Base-by-base conservation (phyloP, 2,113 vertebrate species). In the Xenus cinereus region DNA sequence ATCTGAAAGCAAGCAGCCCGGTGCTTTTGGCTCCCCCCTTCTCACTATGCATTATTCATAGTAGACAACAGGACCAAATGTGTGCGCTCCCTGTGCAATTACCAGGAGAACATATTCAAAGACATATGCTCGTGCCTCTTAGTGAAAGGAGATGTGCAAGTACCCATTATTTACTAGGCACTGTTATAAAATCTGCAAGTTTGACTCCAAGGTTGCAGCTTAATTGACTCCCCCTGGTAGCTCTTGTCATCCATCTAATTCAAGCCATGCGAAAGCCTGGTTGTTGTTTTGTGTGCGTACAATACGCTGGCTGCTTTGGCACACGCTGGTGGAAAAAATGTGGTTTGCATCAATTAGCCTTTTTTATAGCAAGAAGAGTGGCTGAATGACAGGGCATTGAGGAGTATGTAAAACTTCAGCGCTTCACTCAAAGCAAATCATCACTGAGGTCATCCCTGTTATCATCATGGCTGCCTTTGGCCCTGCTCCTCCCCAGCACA, bases 291-390 rank as follows among this genome's bases (percentile, higher is more conserved):
- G 92, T 92, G 64, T 81, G 72, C 4, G 5, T 67, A 94, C 85
- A 94, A 95, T 95, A 62, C 48, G 2, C 85, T 86, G 73, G 83
- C 90, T 97, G 86, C 91, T 95, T 96, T 84, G 87, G 95, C 94
- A 93, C 90, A 87, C 2, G 71, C 92, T 69, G 76, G 81, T 96
- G 97, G 91, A 97, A 96, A 90, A 97, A 97, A 98, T 96, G 93
- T 95, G 94, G 97, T 98, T 97, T 97, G 96, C 95, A 97, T 98
- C 45, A 92, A 97, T 98, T 98, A 97, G 96, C 96, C 97, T 97
- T 97, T 97, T 96, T 97, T 97, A 90, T 95, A 97, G 95, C 83
- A 95, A 94, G 83, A 20, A 64, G 89, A 84, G 87, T 32, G 84
- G 89, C 95, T 97, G 97, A 98, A 93, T 96, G 97, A 97, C 97